A percentile compares a stretch with the other conserved stretches of the same genome.
phyloP scores from a whole-genome alignment of 1,140 invertebrate species.

The Papilio aristodemus region DNA sequence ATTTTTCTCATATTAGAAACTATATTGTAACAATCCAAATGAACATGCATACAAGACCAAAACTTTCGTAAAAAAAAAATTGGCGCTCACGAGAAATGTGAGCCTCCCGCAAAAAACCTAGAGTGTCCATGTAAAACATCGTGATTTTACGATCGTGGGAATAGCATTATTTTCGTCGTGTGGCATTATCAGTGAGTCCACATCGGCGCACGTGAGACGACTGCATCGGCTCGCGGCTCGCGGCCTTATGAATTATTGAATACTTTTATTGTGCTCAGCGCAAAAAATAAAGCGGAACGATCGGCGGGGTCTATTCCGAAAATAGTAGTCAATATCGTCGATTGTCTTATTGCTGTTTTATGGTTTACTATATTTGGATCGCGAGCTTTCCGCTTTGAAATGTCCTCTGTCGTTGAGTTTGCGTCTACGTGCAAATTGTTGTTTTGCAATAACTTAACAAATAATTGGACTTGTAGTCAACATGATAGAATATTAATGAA shows the following conservation, averaged over 20 bases:
- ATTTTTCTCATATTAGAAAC: no score
- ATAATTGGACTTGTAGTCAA: not conserved
- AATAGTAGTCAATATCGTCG: conserved; percentile 61
- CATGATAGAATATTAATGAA: not conserved
- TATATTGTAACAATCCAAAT: no score
- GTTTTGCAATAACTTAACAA: not conserved
- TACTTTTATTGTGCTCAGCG: conserved; percentile 67
- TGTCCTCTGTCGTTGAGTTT: conserved; percentile 31
- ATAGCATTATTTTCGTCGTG: conserved; percentile 66
- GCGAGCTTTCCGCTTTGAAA: conserved; percentile 46
- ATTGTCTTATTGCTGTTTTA: conserved; percentile 58
- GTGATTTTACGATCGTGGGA: conserved; percentile 74
- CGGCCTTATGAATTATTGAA: conserved; percentile 75
- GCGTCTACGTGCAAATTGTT: conserved; percentile 9
- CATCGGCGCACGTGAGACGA: conserved; percentile 65
- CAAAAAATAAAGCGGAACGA: conserved; percentile 62
- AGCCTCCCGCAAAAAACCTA: conserved; percentile 36
- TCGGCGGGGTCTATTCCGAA: conserved; percentile 65
- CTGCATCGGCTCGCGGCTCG: conserved; percentile 46
- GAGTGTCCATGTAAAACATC: conserved; percentile 58
- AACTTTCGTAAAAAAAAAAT: conserved; percentile 32
- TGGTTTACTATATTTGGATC: conserved; percentile 62
- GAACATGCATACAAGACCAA: not conserved
- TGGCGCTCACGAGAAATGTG: conserved; percentile 27
- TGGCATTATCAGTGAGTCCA: conserved; percentile 60